Base-by-base conservation (phyloP, 2,797 vertebrate species). In the Ctenopoma multispine region DNA sequence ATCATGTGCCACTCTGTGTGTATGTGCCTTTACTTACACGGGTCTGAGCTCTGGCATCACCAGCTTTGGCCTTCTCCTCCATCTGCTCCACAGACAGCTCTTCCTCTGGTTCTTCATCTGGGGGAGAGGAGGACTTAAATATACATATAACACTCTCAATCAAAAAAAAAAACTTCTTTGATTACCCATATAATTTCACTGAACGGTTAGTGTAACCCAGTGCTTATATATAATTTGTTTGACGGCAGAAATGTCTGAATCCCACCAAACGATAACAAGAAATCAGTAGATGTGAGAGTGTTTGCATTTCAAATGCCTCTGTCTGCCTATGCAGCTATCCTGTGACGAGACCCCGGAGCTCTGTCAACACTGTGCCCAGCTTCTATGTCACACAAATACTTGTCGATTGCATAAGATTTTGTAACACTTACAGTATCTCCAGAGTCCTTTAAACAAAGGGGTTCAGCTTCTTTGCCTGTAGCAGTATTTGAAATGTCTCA, bases 31-130 rank as follows among this genome's bases (percentile, higher is more conserved):
- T 27, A 77, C 84, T 92, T 87, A 97, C 97, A 91, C 91, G 92
- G 0, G 93, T 94, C 86, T 98, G 97, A 44, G 96, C 95, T 85
- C 95, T 95, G 47, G 96, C 85, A 75, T 98, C 96, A 20, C 96
- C 96, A 0, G 90, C 91, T 80, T 94, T 93, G 55, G 96, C 97
- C 67, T 89, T 95, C 79, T 94, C 94, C 80, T 96, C 87, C 40
- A 96, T 65, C 56, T 97, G 95, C 60, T 96, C 94, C 73, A 96
- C 80, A 1, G 90, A 59, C 34, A 92, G 15, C 11, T 95, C 94
- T 70, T 89, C 79, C 31, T 95, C 95, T 38, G 80, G 84, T 47
- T 90, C 91, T 50, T 90, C 89, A 58, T 89, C 89, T 93, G 61
- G 14, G 72, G n/a, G 24, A 47, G 34, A 76, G 23, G n/a, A 66